Conservation (phyloP, 2,888 invertebrate genomes). For the Antheraea yamamai region DNA sequence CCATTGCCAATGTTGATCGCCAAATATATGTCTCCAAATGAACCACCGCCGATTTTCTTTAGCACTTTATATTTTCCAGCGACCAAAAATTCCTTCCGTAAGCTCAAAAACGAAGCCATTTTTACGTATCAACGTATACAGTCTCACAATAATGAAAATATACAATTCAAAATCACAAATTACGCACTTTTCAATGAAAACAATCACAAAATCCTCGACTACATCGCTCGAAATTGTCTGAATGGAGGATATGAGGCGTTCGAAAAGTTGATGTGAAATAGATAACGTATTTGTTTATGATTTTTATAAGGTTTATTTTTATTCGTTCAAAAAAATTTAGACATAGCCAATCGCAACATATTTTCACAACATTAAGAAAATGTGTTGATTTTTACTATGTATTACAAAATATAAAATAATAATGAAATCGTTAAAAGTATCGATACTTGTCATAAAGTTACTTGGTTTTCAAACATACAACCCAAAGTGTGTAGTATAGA, state of each 20-base stretch:
- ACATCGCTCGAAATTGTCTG: conserved; percentile 61
- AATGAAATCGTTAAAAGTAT: background rate
- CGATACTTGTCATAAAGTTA: too few species aligned
- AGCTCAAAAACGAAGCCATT: conserved; percentile 47
- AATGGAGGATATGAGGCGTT: conserved; percentile 47
- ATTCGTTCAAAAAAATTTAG: background rate
- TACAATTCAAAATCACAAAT: conserved; percentile 55
- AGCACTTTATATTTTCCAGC: conserved; percentile 97
- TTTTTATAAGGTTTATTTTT: background rate
- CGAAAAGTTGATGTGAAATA: conserved; percentile 35
- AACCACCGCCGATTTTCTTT: conserved; percentile 98
- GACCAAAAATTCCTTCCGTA: conserved; percentile 88
- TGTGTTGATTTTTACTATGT: background rate
- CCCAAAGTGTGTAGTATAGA: background rate
- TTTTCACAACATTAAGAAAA: background rate
- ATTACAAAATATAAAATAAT: background rate
- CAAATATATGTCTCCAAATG: conserved; percentile 99
- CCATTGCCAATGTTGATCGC: conserved; percentile 96
- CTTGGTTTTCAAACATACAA: background rate
- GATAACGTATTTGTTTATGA: conserved; percentile 23
- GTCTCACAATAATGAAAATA: conserved; percentile 42
- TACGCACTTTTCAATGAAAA: conserved; percentile 59
- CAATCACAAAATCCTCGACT: conserved; percentile 59
- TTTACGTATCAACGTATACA: conserved; percentile 31
- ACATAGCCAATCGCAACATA: background rate